Conservation (phyloP, 1,140 invertebrate species). For the Drosophila bifasciata region DNA sequence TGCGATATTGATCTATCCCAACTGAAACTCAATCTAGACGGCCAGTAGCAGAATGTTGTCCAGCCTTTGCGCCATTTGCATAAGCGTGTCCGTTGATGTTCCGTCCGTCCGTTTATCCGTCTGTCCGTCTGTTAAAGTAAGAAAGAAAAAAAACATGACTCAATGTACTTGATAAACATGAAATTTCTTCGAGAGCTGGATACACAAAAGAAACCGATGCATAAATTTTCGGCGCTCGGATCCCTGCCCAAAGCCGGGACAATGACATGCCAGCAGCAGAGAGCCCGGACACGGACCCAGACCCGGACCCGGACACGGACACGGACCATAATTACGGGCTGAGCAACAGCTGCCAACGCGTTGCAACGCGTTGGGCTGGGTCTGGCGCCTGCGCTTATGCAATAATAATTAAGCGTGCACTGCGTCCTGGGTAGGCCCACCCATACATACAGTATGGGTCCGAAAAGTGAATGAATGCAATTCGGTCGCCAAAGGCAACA, state of each 20-base stretch:
- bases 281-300: neutral
- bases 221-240: constrained; percentile 55
- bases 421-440: constrained; percentile 9
- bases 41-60: constrained; percentile 3
- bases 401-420: constrained; percentile 77
- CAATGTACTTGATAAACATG: constrained; percentile 52
- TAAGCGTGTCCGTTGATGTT: constrained; percentile 22
- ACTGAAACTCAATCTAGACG: too few relatives aligned
- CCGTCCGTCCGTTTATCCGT: neutral
- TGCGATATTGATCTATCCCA: too few relatives aligned
- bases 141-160: constrained; percentile 61
- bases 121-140: neutral
- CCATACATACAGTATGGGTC: neutral
- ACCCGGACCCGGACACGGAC: constrained; percentile 4
- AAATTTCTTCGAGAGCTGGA: constrained; percentile 25
- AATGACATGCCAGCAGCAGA: constrained; percentile 38
- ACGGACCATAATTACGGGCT: constrained; percentile 58
- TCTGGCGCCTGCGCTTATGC: constrained; percentile 66
- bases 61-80: constrained; percentile 15
- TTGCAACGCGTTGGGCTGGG: too few relatives aligned
- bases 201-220: constrained; percentile 53
- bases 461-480: constrained; percentile 32
- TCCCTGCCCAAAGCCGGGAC: constrained; percentile 19
- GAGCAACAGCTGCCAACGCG: constrained; percentile 40
- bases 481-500: constrained; percentile 27